Conservation (phyloP, 2,113 vertebrate genomes). For the Myodes glareolus region DNA sequence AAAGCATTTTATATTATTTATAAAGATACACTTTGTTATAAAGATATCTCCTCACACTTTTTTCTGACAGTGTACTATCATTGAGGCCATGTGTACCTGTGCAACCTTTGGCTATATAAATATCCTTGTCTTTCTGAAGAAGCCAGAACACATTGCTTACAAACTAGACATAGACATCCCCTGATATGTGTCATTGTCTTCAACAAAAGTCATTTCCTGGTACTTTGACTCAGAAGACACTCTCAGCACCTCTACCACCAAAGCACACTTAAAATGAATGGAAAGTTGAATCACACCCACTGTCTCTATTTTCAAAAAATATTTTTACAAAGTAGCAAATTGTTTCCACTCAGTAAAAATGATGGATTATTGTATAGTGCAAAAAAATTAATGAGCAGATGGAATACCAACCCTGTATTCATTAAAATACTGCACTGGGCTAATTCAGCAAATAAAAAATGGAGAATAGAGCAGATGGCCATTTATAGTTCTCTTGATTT, state of each 20-base stretch:
- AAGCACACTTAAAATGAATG: conserved; percentile 63
- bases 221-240: not conserved
- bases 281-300: conserved; percentile 58
- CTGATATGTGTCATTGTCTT: not conserved
- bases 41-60: not conserved
- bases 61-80: not conserved
- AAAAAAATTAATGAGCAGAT: conserved; percentile 82
- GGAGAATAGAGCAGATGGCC: conserved; percentile 85
- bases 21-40: conserved; percentile 41
- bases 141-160: not conserved
- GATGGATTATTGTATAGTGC: conserved; percentile 46
- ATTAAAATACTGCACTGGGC: conserved; percentile 86
- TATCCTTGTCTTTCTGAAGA: not conserved
- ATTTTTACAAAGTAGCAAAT: conserved; percentile 76
- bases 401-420: conserved; percentile 83
- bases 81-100: not conserved
- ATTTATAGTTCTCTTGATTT: conserved; percentile 85
- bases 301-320: conserved; percentile 53
- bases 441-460: conserved; percentile 86
- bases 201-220: not conserved
- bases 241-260: not conserved
- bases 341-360: conserved; percentile 79
- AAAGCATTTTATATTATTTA: conserved; percentile 47
- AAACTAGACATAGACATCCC: not conserved
- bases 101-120: not conserved